A percentile compares a stretch with the other conserved stretches of the same genome.
Conservation (phyloP, 2,888 invertebrate species). For the Choristoneura rosaceana region DNA sequence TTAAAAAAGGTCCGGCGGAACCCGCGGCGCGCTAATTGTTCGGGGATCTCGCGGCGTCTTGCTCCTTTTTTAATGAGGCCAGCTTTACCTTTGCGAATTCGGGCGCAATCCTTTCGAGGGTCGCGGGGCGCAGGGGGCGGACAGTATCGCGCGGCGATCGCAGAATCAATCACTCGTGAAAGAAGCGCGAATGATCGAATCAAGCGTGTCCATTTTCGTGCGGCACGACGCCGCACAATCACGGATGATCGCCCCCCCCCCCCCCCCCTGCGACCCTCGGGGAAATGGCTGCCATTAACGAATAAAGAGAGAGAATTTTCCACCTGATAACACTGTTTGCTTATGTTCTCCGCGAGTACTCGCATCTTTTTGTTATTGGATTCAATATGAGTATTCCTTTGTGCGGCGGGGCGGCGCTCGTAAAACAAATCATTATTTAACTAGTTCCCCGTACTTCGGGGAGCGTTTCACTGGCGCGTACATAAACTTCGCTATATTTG, state of each 20-base stretch:
- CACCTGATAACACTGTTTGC: conserved; percentile 67
- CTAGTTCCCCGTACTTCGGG: conserved; percentile 27
- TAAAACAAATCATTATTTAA: conserved; percentile 49
- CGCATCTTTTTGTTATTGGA: conserved; percentile 57
- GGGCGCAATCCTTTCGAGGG: conserved; percentile 7
- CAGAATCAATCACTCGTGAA: conserved; percentile 66
- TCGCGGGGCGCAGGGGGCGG: not conserved
- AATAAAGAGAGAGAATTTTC: conserved; percentile 68
- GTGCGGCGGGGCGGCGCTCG: conserved; percentile 38
- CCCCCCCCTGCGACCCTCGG: conserved; percentile 41
- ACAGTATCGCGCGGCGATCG: conserved; percentile 50
- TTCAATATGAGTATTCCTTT: conserved; percentile 52
- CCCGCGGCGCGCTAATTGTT: conserved; percentile 52
- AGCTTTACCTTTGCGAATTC: conserved; percentile 32
- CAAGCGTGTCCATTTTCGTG: conserved; percentile 69
- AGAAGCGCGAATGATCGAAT: conserved; percentile 72
- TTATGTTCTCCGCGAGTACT: conserved; percentile 54
- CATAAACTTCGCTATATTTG: conserved; percentile 29
- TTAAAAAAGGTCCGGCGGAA: conserved; percentile 51
- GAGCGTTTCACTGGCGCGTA: conserved; percentile 27
- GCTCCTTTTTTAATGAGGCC: conserved; percentile 51
- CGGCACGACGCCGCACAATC: conserved; percentile 64
- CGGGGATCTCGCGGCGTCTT: conserved; percentile 46
- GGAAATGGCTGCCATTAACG: conserved; percentile 69
- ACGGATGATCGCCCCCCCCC: conserved; percentile 57